Evolutionary conservation across 2,888 invertebrate genomes (phyloP), one percentile per base, ranked within the genome.

Genomic region (Cerastoderma edule): DNA sequence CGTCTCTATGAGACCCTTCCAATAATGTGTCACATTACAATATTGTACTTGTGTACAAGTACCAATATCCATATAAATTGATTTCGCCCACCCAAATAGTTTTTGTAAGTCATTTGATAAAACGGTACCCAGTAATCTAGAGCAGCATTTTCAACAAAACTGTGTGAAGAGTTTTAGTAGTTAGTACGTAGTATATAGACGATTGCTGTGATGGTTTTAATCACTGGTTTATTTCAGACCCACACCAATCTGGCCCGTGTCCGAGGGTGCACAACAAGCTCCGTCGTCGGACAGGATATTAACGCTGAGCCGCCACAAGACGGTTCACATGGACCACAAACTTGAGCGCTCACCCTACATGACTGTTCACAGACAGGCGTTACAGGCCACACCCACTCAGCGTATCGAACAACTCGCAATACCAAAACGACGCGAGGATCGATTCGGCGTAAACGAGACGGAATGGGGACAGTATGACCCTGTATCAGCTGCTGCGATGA

Each of bases 191-290:
- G 50, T 48, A 33, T 30, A 32, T 22, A 28, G 48, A 13, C 3
- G n/a, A 4, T 22, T 48, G 66, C 50, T 22, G 66, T 50, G 48
- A 33, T 30, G 10, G 30, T 50, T 50, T 50, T 33, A 22, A 27
- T 24, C 64, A 35, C 54, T 19, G 30, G 4, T 50, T 53, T 46
- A 28, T 80, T 82, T 57, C 84, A 90, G 89, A 73, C 75, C 83
- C 0, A 83, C 87, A 0, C 88, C 90, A 28, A 86, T 89, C 5
- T 90, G 89, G 89, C 85, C 85, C 27, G 90, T 91, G 3, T 84
- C 81, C 10, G 56, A 75, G 8, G 75, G 73, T 4, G 88, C 90
- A 6, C 65, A 78, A 77, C 80, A 78, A 3, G 88, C 85, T 0
- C 71, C 68, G 0, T 78, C 89, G 3, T 78, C 89, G 2, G 83